Base-by-base conservation (phyloP, 2,888 invertebrate genomes). In the Cistogaster globosa region DNA sequence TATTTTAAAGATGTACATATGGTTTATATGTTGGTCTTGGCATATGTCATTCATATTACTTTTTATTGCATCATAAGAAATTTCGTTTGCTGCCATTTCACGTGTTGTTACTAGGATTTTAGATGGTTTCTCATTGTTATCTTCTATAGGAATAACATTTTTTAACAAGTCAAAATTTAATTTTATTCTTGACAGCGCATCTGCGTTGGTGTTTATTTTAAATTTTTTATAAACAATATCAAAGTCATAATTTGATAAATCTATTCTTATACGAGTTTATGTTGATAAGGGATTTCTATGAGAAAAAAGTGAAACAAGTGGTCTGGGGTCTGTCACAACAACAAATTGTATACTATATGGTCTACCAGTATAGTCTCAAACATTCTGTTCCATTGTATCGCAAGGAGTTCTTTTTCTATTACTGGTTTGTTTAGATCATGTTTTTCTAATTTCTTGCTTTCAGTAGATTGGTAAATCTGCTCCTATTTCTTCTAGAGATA, bases 301-400 rank as follows among this genome's bases (percentile, higher is more conserved):
- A 89, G 8, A n/a, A 75, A 75, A 76, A 55, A 65, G 65, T 38
- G 55, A 65, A 20, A 72, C 45, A 20, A 60, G 32, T 18, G 60
- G 72, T 45, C 58, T 72, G 42, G 45, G 45, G 9, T 51, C 51
- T 6, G 51, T 51, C 8, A 18, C 51, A 6, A 42, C 42, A 42
- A 42, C 63, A 74, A 90, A 90, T 58, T 83, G 86, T 80, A 78
- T 83, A 2, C 89, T 90, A 75, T n/a, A n/a, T n/a, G n/a, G n/a
- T n/a, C n/a, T 87, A 89, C 9, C 90, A 20, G 79, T 90, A 90
- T 5, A 88, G 89, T 72, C 88, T 74, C 2, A 72, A 89, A 89
- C 6, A 42, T 12, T 42, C 7, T 42, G 11, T 42, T 12, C 42
- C 9, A 42, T 2, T 42, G 42, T 4, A 42, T 42, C 12, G 42